Base-by-base conservation (phyloP, 2,888 invertebrate species). In the Apomyelois bistriatella region DNA sequence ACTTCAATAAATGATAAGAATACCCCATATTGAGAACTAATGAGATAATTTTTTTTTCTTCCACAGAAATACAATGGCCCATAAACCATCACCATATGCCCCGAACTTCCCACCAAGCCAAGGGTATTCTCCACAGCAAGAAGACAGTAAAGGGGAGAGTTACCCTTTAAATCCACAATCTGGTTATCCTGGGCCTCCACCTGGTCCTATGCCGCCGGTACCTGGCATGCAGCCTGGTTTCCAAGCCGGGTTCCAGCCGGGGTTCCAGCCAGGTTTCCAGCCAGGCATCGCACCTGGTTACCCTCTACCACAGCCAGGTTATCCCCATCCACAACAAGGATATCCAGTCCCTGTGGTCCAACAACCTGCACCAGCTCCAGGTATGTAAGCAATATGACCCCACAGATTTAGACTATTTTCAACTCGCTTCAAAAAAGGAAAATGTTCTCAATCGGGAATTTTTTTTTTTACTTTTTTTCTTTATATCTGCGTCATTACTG, bases 31-130 rank as follows among this genome's bases (percentile, higher is more conserved):
- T n/a, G n/a, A n/a, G n/a, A n/a, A n/a, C n/a, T n/a, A n/a, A n/a
- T n/a, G n/a, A n/a, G n/a, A n/a, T n/a, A n/a, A 17, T 46, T 16
- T 13, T 6, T 9, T 9, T 9, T 15, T 9, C 13, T 15, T 12
- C 32, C 15, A 40, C 60, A 68, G 60, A 63, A 61, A 55, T 28
- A 32, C 32, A 9, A 54, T n/a, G n/a, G 89, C 90, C 1, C 87
- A 90, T 64, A 85, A 87, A 66, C 77, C 67, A 48, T 78, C 75
- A 10, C 84, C 87, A 13, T 89, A 85, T 55, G 78, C 89, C 3
- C 90, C 90, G 15, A 90, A 90, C 63, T 91, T 86, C 59, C 90
- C 91, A 6, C 58, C 63, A 46, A 78, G 75, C 60, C 86, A 86
- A 62, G 90, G 89, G 7, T 90, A 90, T 72, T 79, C 66, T 52